Evolutionary conservation across 2,797 vertebrate genomes (phyloP).

Genomic region (Somateria mollissima): DNA sequence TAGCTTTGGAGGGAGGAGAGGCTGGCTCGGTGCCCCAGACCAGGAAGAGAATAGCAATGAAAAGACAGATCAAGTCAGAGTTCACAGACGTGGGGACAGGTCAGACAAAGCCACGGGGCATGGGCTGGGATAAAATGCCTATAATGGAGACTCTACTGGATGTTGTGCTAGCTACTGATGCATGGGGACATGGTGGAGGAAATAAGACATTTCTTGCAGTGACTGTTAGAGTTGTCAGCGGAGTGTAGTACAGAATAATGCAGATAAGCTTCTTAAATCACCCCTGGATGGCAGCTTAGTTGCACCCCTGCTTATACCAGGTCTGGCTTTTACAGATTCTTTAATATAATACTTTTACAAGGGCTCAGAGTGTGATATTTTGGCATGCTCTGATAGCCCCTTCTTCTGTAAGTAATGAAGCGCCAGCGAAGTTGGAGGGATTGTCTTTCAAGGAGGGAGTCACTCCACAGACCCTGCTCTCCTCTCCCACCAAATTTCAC

Average conservation of each 20-base stretch:
- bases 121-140: not conserved
- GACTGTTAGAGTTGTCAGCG: slow-evolving; percentile 6
- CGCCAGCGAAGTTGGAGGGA: not conserved
- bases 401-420: not conserved
- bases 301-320: slow-evolving; percentile 12
- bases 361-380: slow-evolving; percentile 9
- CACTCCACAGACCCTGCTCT: accelerated
- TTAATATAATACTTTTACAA: not conserved
- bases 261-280: slow-evolving; percentile 51
- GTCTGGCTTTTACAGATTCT: slow-evolving; percentile 30
- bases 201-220: slow-evolving; percentile 39
- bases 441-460: slow-evolving; percentile 26
- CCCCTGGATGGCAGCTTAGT: slow-evolving; percentile 41
- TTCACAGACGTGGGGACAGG: not conserved
- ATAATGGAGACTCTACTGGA: not conserved
- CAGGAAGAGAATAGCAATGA: not conserved
- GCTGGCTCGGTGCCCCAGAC: not conserved
- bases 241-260: slow-evolving; percentile 19
- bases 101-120: not conserved
- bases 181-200: not conserved
- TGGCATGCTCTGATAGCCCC: not conserved
- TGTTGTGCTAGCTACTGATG: not conserved
- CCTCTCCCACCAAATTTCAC: not conserved
- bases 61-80: not conserved
- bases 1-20: not conserved